These are phyloP conservation scores for Cossypha polioptera DNA, from an alignment of 2,797 vertebrate species.

Conservation along the genomic window DNA sequence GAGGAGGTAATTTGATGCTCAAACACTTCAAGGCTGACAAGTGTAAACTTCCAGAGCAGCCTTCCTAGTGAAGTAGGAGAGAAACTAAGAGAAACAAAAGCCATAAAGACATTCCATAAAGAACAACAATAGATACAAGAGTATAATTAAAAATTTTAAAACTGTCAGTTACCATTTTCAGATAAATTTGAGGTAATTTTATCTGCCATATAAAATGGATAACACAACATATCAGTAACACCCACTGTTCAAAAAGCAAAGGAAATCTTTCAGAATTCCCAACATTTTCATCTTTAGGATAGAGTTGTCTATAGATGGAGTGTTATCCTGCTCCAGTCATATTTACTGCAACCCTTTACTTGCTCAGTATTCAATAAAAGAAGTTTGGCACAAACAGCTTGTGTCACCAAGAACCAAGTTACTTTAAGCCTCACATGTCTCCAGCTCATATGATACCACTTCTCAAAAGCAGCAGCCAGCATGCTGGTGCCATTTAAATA, in stretches of 20 bases:
- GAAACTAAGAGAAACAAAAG: background rate
- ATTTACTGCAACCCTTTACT: background rate
- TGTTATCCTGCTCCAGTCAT: background rate
- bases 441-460: background rate
- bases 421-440: constrained; percentile 2
- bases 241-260: background rate
- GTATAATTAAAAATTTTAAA: background rate
- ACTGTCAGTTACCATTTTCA: background rate
- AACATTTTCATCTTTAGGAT: background rate
- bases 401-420: background rate
- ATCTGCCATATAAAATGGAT: background rate
- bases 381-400: background rate
- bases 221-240: background rate
- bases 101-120: background rate
- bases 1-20: background rate
- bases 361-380: background rate
- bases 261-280: background rate
- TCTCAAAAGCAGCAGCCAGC: background rate
- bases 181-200: background rate
- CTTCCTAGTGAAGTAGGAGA: background rate
- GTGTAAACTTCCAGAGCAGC: background rate
- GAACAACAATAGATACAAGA: background rate
- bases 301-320: background rate
- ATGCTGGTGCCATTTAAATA: constrained; percentile 9
- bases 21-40: background rate